Percentiles rank a stretch among this genome's conserved stretches.
Evolutionary conservation across 2,113 vertebrate genomes (phyloP).

Genomic region (Pteronura brasiliensis): DNA sequence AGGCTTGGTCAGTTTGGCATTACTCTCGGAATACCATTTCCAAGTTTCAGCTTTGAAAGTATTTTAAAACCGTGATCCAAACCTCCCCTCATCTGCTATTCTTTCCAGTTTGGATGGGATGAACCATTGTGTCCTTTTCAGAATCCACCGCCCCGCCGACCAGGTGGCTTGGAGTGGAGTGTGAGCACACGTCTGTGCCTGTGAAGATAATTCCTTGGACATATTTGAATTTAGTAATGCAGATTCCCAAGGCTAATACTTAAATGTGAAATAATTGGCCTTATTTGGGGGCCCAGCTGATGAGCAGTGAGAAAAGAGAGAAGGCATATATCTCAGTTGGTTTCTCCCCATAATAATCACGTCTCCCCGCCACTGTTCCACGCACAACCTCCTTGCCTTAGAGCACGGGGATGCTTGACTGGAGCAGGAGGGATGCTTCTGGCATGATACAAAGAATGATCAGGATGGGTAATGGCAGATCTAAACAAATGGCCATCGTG

Average conservation of each 20-base stretch:
- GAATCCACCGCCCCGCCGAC: background rate
- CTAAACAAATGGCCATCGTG: background rate
- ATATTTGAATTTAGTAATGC: background rate
- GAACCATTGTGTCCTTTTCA: background rate
- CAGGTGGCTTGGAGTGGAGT: background rate
- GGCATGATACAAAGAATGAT: background rate
- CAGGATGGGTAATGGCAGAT: background rate
- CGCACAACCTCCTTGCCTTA: background rate
- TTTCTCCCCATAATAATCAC: background rate
- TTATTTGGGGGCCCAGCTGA: background rate
- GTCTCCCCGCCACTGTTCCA: background rate
- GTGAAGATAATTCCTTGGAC: background rate
- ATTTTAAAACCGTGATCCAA: background rate
- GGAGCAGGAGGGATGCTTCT: background rate
- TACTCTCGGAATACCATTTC: background rate
- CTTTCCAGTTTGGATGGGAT: background rate
- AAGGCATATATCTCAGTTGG: background rate
- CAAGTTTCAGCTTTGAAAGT: slow-evolving; percentile 4
- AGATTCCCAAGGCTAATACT: background rate
- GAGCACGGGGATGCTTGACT: background rate
- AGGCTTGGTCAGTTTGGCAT: background rate
- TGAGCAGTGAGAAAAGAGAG: background rate
- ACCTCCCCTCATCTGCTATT: background rate
- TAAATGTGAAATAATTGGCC: background rate
- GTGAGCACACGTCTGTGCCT: background rate